Evolutionary conservation across 2,113 vertebrate species (phyloP), one percentile per base, ranked within the genome.

Genomic region (Syngnathus floridae): DNA sequence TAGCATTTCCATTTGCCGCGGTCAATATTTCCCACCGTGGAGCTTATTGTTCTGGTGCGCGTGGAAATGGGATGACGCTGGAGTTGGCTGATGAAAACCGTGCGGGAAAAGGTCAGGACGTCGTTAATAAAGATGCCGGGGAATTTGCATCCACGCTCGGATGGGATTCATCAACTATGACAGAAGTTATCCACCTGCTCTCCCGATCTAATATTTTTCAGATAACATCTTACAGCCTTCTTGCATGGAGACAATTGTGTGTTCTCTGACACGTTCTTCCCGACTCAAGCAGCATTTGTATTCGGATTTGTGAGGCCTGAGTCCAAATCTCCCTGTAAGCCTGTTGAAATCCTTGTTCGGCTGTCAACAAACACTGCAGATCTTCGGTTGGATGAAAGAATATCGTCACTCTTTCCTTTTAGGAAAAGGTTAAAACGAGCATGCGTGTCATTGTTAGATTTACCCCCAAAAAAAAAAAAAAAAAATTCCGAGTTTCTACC

Each of bases 1-100:
- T 79, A 75, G 78, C 86, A 84, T 86, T 86, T 83, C 76, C 71
- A 82, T 86, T 87, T 81, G 74, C 76, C 62, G 46, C 17, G 69
- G 80, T 84, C 80, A 83, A 83, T 86, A 83, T 82, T 80, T 66
- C 46, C 52, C 67, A 75, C 66, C 73, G 62, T 62, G 45, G 49
- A 62, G 66, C 14, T 45, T 21, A 62, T 70, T 77, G 76, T 82
- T 78, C 76, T 65, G 69, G 69, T 79, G 72, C 73, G 76, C 70
- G 65, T 81, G 72, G 62, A 70, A 84, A 79, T 73, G 64, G 21
- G 64, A 67, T 61, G 73, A 70, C 81, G 74, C 75, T 65, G 41
- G 11, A 58, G 70, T 55, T 52, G 51, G n/a, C 22, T 70, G 58
- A 70, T 26, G 74, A 80, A 72, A 41, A 72, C 22, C n/a, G 21